These are phyloP conservation scores for Nyctibius bracteatus DNA, from an alignment of 2,113 vertebrate genomes.

Conservation along the genomic window DNA sequence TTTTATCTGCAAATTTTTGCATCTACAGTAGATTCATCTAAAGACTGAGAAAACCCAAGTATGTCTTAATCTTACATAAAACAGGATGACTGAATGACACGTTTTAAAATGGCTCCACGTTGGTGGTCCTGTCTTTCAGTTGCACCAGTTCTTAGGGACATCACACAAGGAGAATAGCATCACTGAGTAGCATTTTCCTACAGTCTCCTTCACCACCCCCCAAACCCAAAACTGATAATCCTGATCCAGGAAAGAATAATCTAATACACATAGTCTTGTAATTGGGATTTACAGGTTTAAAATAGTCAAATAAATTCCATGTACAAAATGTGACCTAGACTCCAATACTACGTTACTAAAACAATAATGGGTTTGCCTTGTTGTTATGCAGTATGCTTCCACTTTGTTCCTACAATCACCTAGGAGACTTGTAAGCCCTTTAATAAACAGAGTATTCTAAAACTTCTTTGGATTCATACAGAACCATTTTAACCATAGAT, in stretches of 20 bases:
- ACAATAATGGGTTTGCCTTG: neutral
- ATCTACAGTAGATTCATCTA: neutral
- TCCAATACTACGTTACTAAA: neutral
- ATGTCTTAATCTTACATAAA: neutral
- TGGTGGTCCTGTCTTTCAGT: neutral
- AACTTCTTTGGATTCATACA: slow-evolving; percentile 14
- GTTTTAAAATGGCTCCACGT: neutral
- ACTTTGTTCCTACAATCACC: neutral
- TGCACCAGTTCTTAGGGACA: neutral
- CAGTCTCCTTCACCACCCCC: neutral
- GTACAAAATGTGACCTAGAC: neutral
- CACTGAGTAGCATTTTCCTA: neutral
- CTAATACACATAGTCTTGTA: neutral
- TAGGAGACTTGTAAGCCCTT: slow-evolving; percentile 10
- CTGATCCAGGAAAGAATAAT: neutral
- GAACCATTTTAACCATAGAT: slow-evolving; percentile 17
- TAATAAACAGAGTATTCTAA: slow-evolving; percentile 40
- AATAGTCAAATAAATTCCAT: neutral
- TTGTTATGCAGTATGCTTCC: neutral
- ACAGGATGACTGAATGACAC: neutral
- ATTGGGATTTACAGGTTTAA: neutral
- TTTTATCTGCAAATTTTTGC: neutral
- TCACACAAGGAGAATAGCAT: neutral
- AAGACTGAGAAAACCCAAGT: neutral
- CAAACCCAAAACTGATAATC: neutral